Conservation (phyloP, 2,113 vertebrate genomes). For the Callipepla squamata region DNA sequence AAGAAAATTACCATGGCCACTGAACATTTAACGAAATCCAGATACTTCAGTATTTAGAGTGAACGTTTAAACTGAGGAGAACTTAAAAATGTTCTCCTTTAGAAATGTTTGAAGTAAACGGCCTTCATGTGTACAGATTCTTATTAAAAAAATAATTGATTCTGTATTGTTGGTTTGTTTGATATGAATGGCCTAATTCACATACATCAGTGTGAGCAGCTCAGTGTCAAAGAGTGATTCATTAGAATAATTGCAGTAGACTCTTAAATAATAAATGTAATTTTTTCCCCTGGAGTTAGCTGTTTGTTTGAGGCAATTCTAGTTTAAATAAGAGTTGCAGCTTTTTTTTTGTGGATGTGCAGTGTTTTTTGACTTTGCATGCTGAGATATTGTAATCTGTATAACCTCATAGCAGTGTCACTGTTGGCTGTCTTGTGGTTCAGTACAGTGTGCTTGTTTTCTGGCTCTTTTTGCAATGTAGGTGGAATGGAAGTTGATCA, state of each 20-base stretch:
- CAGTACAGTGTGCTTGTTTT: not conserved
- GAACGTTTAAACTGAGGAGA: not conserved
- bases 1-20: not conserved
- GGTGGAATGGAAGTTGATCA: not conserved
- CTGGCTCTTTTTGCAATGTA: not conserved
- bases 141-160: not conserved
- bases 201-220: constrained; percentile 14
- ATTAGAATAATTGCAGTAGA: constrained; percentile 28
- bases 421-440: not conserved
- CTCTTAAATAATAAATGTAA: not conserved
- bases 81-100: not conserved
- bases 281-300: not conserved
- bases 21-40: not conserved
- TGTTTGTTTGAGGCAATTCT: not conserved
- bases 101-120: constrained; percentile 8
- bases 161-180: not conserved
- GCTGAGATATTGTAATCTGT: rapidly evolving
- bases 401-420: not conserved
- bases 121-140: constrained; percentile 16
- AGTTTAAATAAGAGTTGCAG: not conserved
- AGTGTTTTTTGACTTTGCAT: not conserved
- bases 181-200: constrained; percentile 30
- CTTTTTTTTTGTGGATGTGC: not conserved
- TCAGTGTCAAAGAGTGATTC: not conserved
- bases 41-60: not conserved